Base-by-base conservation (phyloP, 2,888 invertebrate genomes). In the Phoronis australis region DNA sequence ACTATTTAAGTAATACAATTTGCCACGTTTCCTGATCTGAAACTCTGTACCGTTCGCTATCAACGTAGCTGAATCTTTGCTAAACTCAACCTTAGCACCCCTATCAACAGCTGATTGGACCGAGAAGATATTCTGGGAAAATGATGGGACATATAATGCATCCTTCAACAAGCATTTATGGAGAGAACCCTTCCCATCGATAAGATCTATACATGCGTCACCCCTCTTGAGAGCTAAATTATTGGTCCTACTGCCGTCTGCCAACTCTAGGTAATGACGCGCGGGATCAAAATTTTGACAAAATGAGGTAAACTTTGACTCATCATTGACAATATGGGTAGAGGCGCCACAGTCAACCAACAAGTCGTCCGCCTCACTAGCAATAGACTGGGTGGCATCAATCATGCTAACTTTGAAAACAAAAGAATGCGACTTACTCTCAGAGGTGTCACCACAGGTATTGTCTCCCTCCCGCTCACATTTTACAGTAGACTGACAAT, bases 321-420 rank as follows among this genome's bases (percentile, higher is more conserved):
- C 41, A n/a, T n/a, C n/a, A n/a, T n/a, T n/a, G n/a, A n/a, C n/a
- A n/a, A n/a, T n/a, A n/a, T n/a, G n/a, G n/a, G n/a, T n/a, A n/a
- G n/a, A 56, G 42, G 53, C 54, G n/a, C 57, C 42, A 42, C 53
- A 54, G 27, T 57, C 55, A 0, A 51, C 55, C 26, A 54, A 27
- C 4, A 54, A 27, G 4, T 22, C 41, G 18, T n/a, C n/a, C n/a
- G n/a, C n/a, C n/a, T n/a, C n/a, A n/a, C n/a, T n/a, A n/a, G n/a
- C n/a, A n/a, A n/a, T n/a, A n/a, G n/a, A n/a, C n/a, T n/a, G n/a
- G n/a, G n/a, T n/a, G n/a, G n/a, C n/a, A n/a, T n/a, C n/a, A n/a
- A n/a, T n/a, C n/a, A n/a, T n/a, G n/a, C n/a, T n/a, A n/a, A n/a
- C n/a, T n/a, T n/a, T n/a, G n/a, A n/a, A n/a, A n/a, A n/a, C n/a